These are phyloP conservation scores for Cerceris rybyensis DNA, from an alignment of 2,888 invertebrate genomes.

Conservation along the genomic window DNA sequence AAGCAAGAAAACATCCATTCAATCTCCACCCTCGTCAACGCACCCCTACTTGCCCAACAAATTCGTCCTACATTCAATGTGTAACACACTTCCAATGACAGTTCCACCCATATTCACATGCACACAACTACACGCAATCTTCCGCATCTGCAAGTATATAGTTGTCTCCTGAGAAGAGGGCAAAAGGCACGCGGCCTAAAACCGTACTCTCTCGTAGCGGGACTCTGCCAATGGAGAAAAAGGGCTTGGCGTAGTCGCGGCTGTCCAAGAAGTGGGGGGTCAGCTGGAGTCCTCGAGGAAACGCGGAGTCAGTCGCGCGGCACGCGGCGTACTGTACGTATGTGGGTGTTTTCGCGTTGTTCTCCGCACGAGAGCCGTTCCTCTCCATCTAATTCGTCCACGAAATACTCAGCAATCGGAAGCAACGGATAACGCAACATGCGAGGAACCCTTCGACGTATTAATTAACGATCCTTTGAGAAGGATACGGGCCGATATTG, in stretches of 20 bases:
- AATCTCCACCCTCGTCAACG: too few species aligned
- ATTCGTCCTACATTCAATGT: too few species aligned
- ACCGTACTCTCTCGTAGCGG: not conserved
- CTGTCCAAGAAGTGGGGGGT: conserved; percentile 45
- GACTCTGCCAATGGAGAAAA: conserved; percentile 21
- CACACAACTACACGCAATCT: too few species aligned
- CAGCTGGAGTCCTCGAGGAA: conserved; percentile 49
- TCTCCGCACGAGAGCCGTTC: too few species aligned
- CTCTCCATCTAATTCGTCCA: not conserved
- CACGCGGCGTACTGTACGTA: conserved; percentile 78
- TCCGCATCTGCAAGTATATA: not conserved
- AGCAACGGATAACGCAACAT: not conserved
- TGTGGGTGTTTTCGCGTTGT: conserved; percentile 43
- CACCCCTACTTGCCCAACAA: too few species aligned
- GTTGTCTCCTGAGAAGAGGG: not conserved
- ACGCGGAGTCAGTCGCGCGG: conserved; percentile 78
- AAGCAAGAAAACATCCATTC: too few species aligned
- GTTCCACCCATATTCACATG: too few species aligned
- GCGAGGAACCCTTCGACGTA: too few species aligned
- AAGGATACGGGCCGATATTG: too few species aligned
- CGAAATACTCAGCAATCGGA: conserved; percentile 10
- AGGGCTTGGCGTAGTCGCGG: conserved; percentile 16
- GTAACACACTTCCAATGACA: too few species aligned
- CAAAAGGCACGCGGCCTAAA: conserved; percentile 1
- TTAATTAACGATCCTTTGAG: too few species aligned